Percentiles rank a stretch among this genome's conserved stretches.
Conservation (phyloP, 2,797 vertebrate genomes). For the Neopelma chrysocephalum region DNA sequence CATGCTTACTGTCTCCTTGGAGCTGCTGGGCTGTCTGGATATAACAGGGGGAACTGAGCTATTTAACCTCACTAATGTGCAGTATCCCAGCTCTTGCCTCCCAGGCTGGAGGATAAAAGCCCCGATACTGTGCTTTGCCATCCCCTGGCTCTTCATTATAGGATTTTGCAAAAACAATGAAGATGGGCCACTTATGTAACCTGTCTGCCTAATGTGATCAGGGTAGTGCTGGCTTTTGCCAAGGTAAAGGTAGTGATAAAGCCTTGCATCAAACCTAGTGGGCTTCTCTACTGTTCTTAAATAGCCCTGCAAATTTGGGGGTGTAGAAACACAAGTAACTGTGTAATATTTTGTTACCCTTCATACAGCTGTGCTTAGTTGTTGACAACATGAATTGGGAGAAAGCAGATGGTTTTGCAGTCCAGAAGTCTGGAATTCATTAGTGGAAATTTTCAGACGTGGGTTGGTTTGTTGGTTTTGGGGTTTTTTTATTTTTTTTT, state of each 20-base stretch:
- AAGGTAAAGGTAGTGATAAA: not conserved
- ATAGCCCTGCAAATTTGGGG: not conserved
- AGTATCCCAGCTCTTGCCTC: not conserved
- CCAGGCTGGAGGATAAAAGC: not conserved
- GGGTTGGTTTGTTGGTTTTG: not conserved
- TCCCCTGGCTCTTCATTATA: not conserved
- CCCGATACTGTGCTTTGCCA: not conserved
- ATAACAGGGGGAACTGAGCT: not conserved
- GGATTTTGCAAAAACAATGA: not conserved
- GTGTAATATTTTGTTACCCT: constrained; percentile 43
- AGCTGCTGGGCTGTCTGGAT: not conserved
- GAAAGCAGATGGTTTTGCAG: constrained; percentile 41
- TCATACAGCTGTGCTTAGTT: constrained; percentile 56
- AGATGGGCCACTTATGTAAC: not conserved
- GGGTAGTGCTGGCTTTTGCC: not conserved
- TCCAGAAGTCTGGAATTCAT: constrained; percentile 72
- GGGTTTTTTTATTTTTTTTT: not conserved
- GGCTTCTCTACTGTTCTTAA: not conserved
- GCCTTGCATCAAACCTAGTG: not conserved
- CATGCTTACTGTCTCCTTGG: not conserved
- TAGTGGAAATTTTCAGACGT: constrained; percentile 58
- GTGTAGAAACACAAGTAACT: constrained; percentile 33
- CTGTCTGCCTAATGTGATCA: not conserved
- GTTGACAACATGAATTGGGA: constrained; percentile 64
- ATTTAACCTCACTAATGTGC: not conserved